Base-by-base conservation (phyloP, 2,888 invertebrate species). In the Yponomeuta cagnagella region DNA sequence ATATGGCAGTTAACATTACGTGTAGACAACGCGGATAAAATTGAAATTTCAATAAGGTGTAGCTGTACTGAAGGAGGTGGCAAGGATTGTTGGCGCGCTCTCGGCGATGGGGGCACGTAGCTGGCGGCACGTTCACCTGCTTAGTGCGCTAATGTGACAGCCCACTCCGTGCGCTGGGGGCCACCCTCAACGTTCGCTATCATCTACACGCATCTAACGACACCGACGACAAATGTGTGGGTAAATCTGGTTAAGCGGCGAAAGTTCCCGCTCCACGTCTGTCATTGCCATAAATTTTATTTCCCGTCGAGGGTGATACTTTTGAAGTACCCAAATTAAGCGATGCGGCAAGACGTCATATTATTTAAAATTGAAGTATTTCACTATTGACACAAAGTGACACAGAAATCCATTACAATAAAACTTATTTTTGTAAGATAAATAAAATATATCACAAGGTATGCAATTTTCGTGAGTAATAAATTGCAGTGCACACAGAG, bases 111-210 rank as follows among this genome's bases (percentile, higher is more conserved):
- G 10, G 74, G 77, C 79, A 78, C 85, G 81, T 82, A 58, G 52
- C 52, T 12, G 84, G 76, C 79, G 73, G 74, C 87, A 85, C 86
- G 86, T 85, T 75, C 77, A 81, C 82, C 85, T 86, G 83, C 79
- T 88, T 86, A 86, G 81, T 80, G 79, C 81, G 81, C 79, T 85
- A 86, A 87, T 84, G 81, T 80, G 82, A 78, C 79, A 80, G 81
- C 75, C 76, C 66, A 71, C 66, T 72, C 70, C 73, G 72, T 73
- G 73, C 74, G 73, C 73, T 70, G 72, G 73, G 73, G 72, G 71
- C 72, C 72, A 67, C 72, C 58, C 75, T 74, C 75, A 75, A 75
- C 77, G 73, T 76, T 72, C 74, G 68, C 72, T 65, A 65, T 65
- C 65, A 12, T 6, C 75, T 70, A 70, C 72, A 75, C 76, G 74